Base-by-base conservation (phyloP, 2,888 invertebrate genomes). In the Acrobasis suavella region DNA sequence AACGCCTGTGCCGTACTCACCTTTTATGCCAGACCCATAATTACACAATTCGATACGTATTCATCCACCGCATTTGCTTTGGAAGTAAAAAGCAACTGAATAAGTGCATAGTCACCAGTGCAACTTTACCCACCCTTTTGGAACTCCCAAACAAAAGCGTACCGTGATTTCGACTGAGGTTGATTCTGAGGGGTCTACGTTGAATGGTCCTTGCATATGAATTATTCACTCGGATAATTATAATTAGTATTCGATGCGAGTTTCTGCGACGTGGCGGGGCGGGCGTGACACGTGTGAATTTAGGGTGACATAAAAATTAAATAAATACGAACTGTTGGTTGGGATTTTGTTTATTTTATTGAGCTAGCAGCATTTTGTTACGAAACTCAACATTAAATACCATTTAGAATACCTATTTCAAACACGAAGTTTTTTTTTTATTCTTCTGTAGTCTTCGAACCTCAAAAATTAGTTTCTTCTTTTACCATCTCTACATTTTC, bases 211-310 rank as follows among this genome's bases (percentile, higher is more conserved):
- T 14, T 55, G 50, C 10, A 38, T 50, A 54, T 80, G 79, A 80
- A 82, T 83, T 75, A 82, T 81, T 78, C 78, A 78, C 72, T 71
- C 64, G 71, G 72, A 72, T 73, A 69, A 65, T 71, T 72, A 67
- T 72, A 75, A 77, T 83, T 83, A 78, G 77, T 80, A 83, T 84
- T 77, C 83, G 72, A 75, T 68, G 63, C 72, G 69, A 65, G 71
- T 68, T 66, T 22, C 50, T 39, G 63, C 67, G 69, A 72, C 74
- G 75, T 74, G 78, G 70, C 65, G 70, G 67, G 72, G 67, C 50
- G 65, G 16, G 42, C 58, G 58, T 15, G 54, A 22, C 39, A 39
- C 17, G 51, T 60, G 60, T 52, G 22, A 14, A 51, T 51, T 51
- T 39, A 50, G 16, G 50, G 50, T 16, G 49, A 50, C 10, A 60